Base-by-base conservation (phyloP, 1,140 invertebrate genomes). In the Coboldia fuscipes region DNA sequence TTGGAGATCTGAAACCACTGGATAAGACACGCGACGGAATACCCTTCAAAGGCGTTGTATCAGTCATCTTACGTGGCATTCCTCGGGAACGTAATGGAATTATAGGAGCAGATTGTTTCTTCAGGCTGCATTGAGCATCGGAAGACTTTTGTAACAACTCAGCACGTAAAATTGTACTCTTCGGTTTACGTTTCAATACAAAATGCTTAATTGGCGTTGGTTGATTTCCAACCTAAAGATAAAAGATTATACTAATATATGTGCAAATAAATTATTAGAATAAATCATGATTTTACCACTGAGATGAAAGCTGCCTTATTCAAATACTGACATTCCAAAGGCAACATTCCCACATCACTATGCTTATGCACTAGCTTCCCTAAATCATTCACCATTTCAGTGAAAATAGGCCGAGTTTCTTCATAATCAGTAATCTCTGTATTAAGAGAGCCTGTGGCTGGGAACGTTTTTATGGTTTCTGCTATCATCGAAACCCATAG, bases 401-500 rank as follows among this genome's bases (percentile, higher is more conserved):
- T 76, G 58, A 92, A 93, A 38, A 90, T 86, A 14, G 75, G 72
- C 39, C 76, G 66, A 36, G 84, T 88, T 44, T 90, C 84, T 45
- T 89, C 80, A 33, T 81, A 65, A 54, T 84, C 78, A 33, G 50
- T 48, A 37, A 78, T 79, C 52, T 88, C 77, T 38, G 80, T 78
- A 48, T 93, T 92, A 23, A 94, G 65, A 30, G 76, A 78, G 23
- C 83, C 86, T 6, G 77, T 76, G 1, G 75, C 69, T 3, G 92
- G 88, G 54, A 82, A 92, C 1, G 83, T 85, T 50, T 88, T 88
- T 61, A 97, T 76, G 36, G 90, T 79, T 63, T 97, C 89, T 10
- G 81, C 88, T 41, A 96, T 62, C 81, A 93, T 93, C 1, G 84
- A 83, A 9, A 97, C 90, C 92, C 92, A 97, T 39, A 89, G 69